These are phyloP conservation scores for Colostygia pectinataria DNA, from an alignment of 2,888 invertebrate species.

Conservation along the genomic window DNA sequence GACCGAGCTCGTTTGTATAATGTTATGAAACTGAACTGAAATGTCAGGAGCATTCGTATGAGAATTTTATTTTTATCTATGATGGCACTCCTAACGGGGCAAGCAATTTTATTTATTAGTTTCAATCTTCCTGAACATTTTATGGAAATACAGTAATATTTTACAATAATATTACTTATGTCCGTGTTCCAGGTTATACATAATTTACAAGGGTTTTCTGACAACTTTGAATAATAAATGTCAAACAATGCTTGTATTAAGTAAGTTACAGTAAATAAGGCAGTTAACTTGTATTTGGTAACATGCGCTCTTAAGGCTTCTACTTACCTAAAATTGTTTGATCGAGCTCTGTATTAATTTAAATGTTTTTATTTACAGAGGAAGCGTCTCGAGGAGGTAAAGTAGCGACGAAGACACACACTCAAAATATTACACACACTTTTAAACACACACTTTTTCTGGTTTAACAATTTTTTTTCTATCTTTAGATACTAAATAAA, in stretches of 20 bases:
- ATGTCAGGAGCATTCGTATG: conserved; percentile 11
- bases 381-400: conserved; percentile 91
- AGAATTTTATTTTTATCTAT: conserved; percentile 19
- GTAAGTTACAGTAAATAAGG: no score
- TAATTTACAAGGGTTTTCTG: no score
- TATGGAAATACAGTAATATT: not conserved
- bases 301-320: conserved; percentile 5
- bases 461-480: no score
- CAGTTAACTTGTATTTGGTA: conserved; percentile 11
- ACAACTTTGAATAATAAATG: no score
- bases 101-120: conserved; percentile 4
- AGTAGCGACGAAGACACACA: conserved; percentile 43
- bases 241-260: no score
- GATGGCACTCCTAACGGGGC: not conserved
- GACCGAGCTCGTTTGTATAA: conserved; percentile 14
- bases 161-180: no score
- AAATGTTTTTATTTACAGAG: conserved; percentile 85
- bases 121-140: not conserved
- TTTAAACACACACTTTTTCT: no score
- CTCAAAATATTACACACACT: conserved; percentile 14
- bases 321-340: conserved; percentile 13
- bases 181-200: no score
- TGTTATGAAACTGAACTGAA: conserved; percentile 18
- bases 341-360: conserved; percentile 42
- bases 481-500: no score